Evolutionary conservation across 1,140 invertebrate genomes (phyloP).

Genomic region (Delia radicum): DNA sequence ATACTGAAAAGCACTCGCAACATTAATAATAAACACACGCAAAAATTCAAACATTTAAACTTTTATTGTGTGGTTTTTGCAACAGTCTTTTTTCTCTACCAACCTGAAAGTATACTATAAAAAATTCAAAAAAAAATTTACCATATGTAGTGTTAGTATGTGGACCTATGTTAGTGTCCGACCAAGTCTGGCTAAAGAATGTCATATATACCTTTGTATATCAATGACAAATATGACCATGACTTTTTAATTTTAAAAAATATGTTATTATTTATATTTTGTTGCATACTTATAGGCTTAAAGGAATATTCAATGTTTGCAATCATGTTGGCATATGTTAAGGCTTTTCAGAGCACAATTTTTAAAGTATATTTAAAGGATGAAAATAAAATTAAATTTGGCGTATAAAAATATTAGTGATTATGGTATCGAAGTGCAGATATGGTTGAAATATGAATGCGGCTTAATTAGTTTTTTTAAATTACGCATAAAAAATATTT

Average conservation of each 20-base stretch:
- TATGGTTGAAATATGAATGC: too few species aligned
- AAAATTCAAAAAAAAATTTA: too few species aligned
- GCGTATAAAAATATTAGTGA: too few species aligned
- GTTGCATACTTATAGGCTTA: not conserved
- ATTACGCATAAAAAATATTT: too few species aligned
- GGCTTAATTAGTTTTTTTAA: too few species aligned
- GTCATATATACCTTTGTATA: too few species aligned
- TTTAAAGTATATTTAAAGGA: not conserved
- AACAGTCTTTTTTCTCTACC: not conserved
- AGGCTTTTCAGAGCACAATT: not conserved
- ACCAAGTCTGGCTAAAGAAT: too few species aligned
- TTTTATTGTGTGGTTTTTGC: not conserved
- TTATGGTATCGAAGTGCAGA: too few species aligned
- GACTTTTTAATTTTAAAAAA: not conserved
- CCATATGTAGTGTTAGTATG: too few species aligned
- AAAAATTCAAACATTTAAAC: not conserved
- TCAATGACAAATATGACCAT: not conserved
- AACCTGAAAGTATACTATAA: not conserved
- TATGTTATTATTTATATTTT: not conserved
- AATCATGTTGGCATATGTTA: not conserved
- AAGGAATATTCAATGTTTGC: not conserved
- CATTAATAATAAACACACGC: not conserved
- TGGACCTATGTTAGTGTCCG: too few species aligned
- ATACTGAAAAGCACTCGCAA: too few species aligned
- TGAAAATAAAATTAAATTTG: too few species aligned